Percentiles rank a stretch among this genome's conserved stretches.
Evolutionary conservation across 1,140 invertebrate genomes (phyloP).

Genomic region (Calycopis cecrops): DNA sequence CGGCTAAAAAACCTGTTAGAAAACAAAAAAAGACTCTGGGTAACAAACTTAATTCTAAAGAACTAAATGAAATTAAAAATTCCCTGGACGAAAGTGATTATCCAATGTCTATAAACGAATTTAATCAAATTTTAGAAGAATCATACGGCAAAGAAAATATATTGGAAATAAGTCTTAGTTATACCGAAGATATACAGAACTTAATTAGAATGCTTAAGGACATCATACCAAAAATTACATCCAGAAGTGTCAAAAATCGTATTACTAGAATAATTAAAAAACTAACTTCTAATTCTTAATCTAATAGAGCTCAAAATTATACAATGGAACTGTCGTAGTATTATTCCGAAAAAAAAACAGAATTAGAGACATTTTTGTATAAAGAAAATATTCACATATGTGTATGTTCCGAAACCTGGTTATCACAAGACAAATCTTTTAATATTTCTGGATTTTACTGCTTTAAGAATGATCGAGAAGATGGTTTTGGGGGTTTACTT

Average conservation of each 20-base stretch:
- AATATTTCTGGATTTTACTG: conserved; percentile 1
- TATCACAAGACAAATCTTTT: not conserved
- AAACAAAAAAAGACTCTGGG: too few relatives aligned
- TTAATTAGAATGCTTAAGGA: not conserved
- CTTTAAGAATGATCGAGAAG: not conserved
- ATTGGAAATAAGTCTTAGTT: conserved; percentile 1
- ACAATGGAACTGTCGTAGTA: conserved; percentile 9
- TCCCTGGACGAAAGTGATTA: not conserved
- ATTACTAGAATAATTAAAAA: conserved; percentile 6
- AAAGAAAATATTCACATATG: conserved; percentile 6
- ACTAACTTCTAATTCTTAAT: not conserved
- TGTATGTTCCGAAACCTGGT: conserved; percentile 6
- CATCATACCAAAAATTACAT: not conserved
- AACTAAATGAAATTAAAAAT: too few relatives aligned
- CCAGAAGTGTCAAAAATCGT: not conserved
- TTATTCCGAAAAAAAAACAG: conserved; percentile 1
- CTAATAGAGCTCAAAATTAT: conserved; percentile 1
- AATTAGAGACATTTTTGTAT: not conserved
- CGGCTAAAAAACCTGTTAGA: too few relatives aligned
- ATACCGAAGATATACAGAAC: not conserved
- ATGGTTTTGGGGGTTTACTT: conserved; percentile 2
- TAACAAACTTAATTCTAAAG: too few relatives aligned
- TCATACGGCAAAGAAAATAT: conserved; percentile 6
- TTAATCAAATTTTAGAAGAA: not conserved
- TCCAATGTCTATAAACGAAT: conserved; percentile 3